Base-by-base conservation (phyloP, 30 jellyfish, hydroid and myxozoan genomes). In the Pelagia noctiluca region DNA sequence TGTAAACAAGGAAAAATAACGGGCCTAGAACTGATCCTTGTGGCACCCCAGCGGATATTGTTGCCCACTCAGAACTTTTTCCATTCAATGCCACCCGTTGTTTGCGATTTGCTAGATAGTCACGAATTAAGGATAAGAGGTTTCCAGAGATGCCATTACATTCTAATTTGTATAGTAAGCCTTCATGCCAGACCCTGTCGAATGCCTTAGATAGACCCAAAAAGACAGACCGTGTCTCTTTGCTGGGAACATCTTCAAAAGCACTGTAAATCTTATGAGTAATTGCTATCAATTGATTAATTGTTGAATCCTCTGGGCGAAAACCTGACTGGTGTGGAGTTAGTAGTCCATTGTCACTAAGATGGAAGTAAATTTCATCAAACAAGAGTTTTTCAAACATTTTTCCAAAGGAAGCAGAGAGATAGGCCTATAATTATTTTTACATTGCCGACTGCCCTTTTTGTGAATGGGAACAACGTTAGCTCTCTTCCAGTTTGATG, bases 31-130 rank as follows among this genome's bases (percentile, higher is more conserved):
- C n/a, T n/a, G n/a, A n/a, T n/a, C n/a, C n/a, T 54, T 82, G 92
- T 28, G 92, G 92, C 28, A 82, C 92, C 70, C 92, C 92, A 2
- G 92, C 92, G 50, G 92, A 67, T 67, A 67, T 63, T 13, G 78
- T 71, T 13, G 46, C 79, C 92, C 92, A 82, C 46, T 42, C 28
- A 21, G 92, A 82, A 78, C 78, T 13, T 63, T 62, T 79, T 50
- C 90, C 90, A 66, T 34, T 79, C 73, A 79, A 66, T 19, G 63
- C 75, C 30, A 57, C 82, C 3, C 88, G 52, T 46, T 57, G 88
- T 48, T 63, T 28, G 42, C 73, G 88, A 63, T 79, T 29, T 18
- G 71, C 0, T 46, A 79, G 16, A 66, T 25, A 79, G 48, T 79
- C 62, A 26, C 83, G 73, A 33, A 79, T 35, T 38, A 79, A 62